Conservation (phyloP, 2,113 vertebrate genomes). For the Zingel zingel region DNA sequence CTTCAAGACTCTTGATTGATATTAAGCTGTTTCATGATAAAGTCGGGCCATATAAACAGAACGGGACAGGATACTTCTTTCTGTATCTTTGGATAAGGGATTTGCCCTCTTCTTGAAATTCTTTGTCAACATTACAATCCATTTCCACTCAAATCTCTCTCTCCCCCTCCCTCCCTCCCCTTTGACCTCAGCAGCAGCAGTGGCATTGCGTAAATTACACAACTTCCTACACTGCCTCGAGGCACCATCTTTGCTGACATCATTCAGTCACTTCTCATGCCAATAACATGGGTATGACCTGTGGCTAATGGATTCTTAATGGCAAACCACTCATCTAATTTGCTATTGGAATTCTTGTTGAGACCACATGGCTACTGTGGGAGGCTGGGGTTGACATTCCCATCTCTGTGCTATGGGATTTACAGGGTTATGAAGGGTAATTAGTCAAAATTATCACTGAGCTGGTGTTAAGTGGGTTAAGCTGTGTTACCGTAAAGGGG, state of each 20-base stretch:
- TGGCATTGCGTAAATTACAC: conserved; percentile 9
- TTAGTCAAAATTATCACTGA: conserved; percentile 61
- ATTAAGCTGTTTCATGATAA: background rate
- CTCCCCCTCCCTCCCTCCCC: conserved; percentile 15
- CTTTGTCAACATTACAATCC: background rate
- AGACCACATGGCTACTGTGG: conserved; percentile 49
- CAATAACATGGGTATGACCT: conserved; percentile 44
- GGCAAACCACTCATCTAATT: conserved; percentile 65
- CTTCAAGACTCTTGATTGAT: conserved; percentile 19
- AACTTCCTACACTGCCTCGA: conserved; percentile 37
- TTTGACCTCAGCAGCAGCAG: conserved; percentile 28
- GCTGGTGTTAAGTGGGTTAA: conserved; percentile 46
- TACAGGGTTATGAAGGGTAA: conserved; percentile 55
- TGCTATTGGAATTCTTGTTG: conserved; percentile 64
- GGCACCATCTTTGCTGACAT: conserved; percentile 57
- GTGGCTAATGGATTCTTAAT: conserved; percentile 77
- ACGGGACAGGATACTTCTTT: background rate
- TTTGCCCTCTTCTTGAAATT: conserved; percentile 18
- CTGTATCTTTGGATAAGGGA: background rate
- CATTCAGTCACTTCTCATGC: conserved; percentile 63
- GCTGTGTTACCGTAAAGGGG: conserved; percentile 22
- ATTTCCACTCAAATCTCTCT: conserved; percentile 1
- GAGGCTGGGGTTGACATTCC: conserved; percentile 19
- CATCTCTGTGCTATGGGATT: conserved; percentile 43
- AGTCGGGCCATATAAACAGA: background rate